phyloP scores from a whole-genome alignment of 2,888 invertebrate species.

The Papilio gigon region DNA sequence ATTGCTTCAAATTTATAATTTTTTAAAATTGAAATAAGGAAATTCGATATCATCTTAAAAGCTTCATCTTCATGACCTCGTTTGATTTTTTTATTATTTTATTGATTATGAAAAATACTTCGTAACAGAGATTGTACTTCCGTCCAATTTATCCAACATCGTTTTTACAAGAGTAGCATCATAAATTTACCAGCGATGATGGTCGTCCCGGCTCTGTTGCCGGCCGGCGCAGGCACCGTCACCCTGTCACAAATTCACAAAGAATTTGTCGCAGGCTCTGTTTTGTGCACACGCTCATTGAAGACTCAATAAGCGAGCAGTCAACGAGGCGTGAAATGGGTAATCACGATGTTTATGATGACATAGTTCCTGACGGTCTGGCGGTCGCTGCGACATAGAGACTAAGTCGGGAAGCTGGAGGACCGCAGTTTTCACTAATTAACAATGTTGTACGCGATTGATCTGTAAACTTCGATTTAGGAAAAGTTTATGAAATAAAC shows the following conservation, averaged over 20 bases:
- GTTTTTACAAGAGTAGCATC: conserved; percentile 6
- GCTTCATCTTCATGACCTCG: too few species aligned
- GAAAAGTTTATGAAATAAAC: too few species aligned
- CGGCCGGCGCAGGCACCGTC: background rate
- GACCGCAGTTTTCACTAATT: too few species aligned
- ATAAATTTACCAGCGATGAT: conserved; percentile 24
- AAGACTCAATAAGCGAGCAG: background rate
- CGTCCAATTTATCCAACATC: background rate
- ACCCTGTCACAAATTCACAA: conserved; percentile 10
- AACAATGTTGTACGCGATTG: too few species aligned
- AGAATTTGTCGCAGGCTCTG: conserved; percentile 12
- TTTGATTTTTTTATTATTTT: too few species aligned
- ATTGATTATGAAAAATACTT: background rate
- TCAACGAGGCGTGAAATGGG: background rate
- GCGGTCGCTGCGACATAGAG: background rate
- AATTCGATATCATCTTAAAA: too few species aligned
- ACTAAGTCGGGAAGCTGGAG: background rate
- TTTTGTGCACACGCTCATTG: background rate
- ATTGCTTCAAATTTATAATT: too few species aligned
- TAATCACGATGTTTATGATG: background rate
- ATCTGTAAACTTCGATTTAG: too few species aligned
- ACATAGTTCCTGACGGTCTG: background rate
- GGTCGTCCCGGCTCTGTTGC: background rate
- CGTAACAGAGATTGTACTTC: conserved; percentile 23
- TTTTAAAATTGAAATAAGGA: too few species aligned